Percentiles rank a stretch among this genome's conserved stretches.
phyloP scores from a whole-genome alignment of 2,797 vertebrate species.

The Rhinella marina region DNA sequence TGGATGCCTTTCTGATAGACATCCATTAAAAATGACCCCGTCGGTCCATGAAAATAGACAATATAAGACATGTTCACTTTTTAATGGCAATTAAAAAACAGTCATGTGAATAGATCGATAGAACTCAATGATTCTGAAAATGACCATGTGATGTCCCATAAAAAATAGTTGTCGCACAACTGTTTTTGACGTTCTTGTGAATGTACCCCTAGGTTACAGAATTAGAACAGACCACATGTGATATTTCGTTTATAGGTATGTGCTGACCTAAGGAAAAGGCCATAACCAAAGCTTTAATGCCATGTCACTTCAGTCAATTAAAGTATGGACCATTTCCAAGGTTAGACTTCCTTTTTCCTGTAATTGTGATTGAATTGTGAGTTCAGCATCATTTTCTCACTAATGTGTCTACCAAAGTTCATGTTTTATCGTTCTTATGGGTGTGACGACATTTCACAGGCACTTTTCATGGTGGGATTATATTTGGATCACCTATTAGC shows the following conservation, averaged over 20 bases:
- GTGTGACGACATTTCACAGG: constrained; percentile 8
- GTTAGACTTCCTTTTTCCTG: constrained; percentile 11
- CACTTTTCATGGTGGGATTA: constrained; percentile 44
- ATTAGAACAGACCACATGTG: not conserved
- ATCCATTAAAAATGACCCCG: no score
- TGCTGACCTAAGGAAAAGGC: not conserved
- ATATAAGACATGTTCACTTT: no score
- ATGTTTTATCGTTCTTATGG: not conserved
- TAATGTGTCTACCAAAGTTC: constrained; percentile 3
- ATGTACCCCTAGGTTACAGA: no score
- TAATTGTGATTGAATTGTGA: constrained; percentile 32
- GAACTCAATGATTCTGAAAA: no score
- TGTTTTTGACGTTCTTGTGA: no score
- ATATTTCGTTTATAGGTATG: constrained; percentile 16
- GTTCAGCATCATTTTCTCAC: not conserved
- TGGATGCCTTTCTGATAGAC: no score
- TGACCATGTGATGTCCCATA: no score
- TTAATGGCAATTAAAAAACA: no score
- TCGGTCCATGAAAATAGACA: no score
- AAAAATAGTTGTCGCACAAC: no score
- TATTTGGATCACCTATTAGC: not conserved
- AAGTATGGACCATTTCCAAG: not conserved
- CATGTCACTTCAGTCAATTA: constrained; percentile 19
- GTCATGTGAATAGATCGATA: no score
- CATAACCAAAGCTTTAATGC: not conserved